Evolutionary conservation across 2,888 invertebrate species (phyloP).

Genomic region (Synanthedon formicaeformis): DNA sequence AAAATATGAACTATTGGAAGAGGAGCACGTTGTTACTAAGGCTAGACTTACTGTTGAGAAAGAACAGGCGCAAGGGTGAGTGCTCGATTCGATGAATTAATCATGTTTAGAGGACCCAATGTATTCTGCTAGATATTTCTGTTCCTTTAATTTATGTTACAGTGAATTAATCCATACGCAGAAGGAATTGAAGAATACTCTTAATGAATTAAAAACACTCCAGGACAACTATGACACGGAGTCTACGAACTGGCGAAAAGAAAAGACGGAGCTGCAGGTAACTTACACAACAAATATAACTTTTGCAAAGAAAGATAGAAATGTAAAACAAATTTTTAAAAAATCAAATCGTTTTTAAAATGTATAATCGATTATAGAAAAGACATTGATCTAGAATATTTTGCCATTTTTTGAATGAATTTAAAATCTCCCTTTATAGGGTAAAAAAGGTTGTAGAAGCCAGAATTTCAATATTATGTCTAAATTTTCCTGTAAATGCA

Average conservation of each 20-base stretch:
- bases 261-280: conserved; percentile 78
- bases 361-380: too few species aligned
- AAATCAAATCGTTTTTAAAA: too few species aligned
- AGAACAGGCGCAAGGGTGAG: conserved; percentile 78
- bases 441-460: too few species aligned
- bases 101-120: conserved; percentile 1
- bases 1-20: conserved; percentile 86
- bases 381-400: too few species aligned
- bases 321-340: too few species aligned
- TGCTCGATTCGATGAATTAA: not conserved
- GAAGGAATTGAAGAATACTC: conserved; percentile 72
- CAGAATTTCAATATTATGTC: too few species aligned
- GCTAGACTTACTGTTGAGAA: conserved; percentile 86
- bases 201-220: conserved; percentile 74
- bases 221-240: conserved; percentile 75
- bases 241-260: conserved; percentile 78
- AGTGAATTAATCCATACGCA: conserved; percentile 74
- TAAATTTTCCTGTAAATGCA: too few species aligned
- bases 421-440: too few species aligned
- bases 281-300: not conserved
- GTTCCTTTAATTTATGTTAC: conserved; percentile 15
- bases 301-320: too few species aligned
- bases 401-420: too few species aligned
- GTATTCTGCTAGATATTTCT: too few species aligned
- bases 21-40: conserved; percentile 87